Evolutionary conservation across 2,797 vertebrate genomes (phyloP).

Genomic region (Xenentodon cancila): DNA sequence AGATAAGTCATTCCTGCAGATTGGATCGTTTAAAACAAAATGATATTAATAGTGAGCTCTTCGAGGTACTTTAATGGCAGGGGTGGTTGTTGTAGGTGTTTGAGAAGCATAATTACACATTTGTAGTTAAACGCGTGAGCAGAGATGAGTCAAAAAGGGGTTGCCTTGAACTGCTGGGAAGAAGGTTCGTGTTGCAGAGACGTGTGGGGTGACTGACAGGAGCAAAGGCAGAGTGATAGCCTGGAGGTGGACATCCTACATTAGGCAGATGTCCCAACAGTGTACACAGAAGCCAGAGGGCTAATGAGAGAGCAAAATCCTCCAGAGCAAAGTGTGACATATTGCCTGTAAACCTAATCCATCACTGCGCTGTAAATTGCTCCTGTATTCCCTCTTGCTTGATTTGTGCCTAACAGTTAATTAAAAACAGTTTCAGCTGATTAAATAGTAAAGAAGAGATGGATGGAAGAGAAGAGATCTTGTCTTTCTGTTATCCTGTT

Average conservation of each 20-base stretch:
- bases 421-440: slow-evolving; percentile 61
- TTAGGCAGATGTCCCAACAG: slow-evolving; percentile 28
- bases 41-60: slow-evolving; percentile 70
- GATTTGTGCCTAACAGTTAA: slow-evolving; percentile 52
- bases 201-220: slow-evolving; percentile 27
- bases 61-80: slow-evolving; percentile 28
- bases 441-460: slow-evolving; percentile 49
- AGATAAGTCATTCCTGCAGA: slow-evolving; percentile 73
- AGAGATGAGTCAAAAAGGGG: slow-evolving; percentile 1
- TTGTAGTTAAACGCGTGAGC: slow-evolving; percentile 25
- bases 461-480: slow-evolving; percentile 17
- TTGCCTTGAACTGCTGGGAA: slow-evolving; percentile 35
- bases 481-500: slow-evolving; percentile 7
- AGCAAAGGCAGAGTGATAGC: slow-evolving; percentile 9
- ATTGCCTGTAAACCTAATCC: slow-evolving; percentile 33
- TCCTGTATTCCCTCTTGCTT: slow-evolving; percentile 21
- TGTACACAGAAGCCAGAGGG: slow-evolving; percentile 1
- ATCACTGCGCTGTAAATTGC: slow-evolving; percentile 24
- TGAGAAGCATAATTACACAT: slow-evolving; percentile 6
- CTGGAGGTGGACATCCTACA: slow-evolving; percentile 26
- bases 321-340: slow-evolving; percentile 33
- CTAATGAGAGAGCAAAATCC: slow-evolving; percentile 41
- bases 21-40: slow-evolving; percentile 74
- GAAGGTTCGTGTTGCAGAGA: slow-evolving; percentile 5
- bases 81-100: slow-evolving; percentile 5